Evolutionary conservation across 2,888 invertebrate species (phyloP).

Genomic region (Andrena bicolor): DNA sequence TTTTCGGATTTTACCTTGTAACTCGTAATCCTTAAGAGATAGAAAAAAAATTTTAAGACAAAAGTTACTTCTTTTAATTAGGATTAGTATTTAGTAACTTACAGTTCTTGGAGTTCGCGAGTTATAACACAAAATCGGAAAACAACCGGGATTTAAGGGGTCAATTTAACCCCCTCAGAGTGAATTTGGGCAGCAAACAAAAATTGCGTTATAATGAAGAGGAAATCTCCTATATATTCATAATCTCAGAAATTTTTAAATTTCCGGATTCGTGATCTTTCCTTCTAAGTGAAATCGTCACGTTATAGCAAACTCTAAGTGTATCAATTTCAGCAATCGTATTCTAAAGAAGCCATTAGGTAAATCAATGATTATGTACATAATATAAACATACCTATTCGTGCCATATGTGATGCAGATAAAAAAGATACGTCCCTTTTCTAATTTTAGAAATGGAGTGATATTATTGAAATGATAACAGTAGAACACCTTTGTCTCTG

Average conservation of each 20-base stretch:
- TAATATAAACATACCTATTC: background rate
- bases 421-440: background rate
- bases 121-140: too few species aligned
- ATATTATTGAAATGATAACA: constrained; percentile 18
- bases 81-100: too few species aligned
- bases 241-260: too few species aligned
- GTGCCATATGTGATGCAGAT: background rate
- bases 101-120: too few species aligned
- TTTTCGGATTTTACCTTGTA: too few species aligned
- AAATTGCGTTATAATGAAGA: background rate
- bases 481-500: background rate
- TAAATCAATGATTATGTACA: background rate
- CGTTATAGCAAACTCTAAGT: background rate
- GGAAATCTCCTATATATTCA: background rate
- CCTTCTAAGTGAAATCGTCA: background rate
- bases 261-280: too few species aligned
- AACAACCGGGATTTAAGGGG: too few species aligned
- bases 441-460: constrained; percentile 10
- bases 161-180: too few species aligned
- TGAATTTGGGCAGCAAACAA: background rate
- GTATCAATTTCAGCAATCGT: background rate
- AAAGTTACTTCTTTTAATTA: too few species aligned
- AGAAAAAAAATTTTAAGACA: too few species aligned
- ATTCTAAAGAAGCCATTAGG: background rate
- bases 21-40: too few species aligned